These are phyloP conservation scores for Proisotoma minuta DNA, from an alignment of 2,888 invertebrate species.

Conservation along the genomic window DNA sequence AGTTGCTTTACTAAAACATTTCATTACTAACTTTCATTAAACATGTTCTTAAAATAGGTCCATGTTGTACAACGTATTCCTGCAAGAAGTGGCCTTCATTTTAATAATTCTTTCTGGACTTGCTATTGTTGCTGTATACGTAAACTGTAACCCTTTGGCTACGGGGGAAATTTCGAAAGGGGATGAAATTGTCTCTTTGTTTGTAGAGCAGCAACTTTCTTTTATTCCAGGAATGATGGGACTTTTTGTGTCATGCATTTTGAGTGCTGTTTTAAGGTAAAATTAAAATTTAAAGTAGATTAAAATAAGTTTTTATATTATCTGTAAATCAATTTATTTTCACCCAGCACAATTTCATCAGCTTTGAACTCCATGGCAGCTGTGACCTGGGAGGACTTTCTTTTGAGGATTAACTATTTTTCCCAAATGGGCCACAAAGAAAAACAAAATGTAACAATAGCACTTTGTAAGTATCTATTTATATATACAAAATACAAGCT, in stretches of 20 bases:
- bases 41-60: neutral
- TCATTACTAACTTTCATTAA: too few species aligned
- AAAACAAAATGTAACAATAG: too few species aligned
- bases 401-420: neutral
- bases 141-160: slow-evolving; percentile 27
- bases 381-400: neutral
- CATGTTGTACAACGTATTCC: neutral
- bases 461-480: neutral
- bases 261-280: slow-evolving; percentile 30
- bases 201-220: slow-evolving; percentile 21
- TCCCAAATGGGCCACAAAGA: too few species aligned
- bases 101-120: slow-evolving; percentile 27
- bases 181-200: slow-evolving; percentile 29
- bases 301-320: too few species aligned
- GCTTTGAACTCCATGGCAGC: neutral
- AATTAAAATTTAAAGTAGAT: too few species aligned
- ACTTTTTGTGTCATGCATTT: slow-evolving; percentile 26
- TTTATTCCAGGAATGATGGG: slow-evolving; percentile 36
- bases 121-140: slow-evolving; percentile 26
- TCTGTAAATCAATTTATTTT: too few species aligned
- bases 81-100: neutral
- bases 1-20: too few species aligned
- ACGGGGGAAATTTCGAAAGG: slow-evolving; percentile 8
- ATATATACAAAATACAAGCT: too few species aligned
- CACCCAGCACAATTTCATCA: neutral